Evolutionary conservation across 2,888 invertebrate genomes (phyloP).

Genomic region (Oscheius sp.): DNA sequence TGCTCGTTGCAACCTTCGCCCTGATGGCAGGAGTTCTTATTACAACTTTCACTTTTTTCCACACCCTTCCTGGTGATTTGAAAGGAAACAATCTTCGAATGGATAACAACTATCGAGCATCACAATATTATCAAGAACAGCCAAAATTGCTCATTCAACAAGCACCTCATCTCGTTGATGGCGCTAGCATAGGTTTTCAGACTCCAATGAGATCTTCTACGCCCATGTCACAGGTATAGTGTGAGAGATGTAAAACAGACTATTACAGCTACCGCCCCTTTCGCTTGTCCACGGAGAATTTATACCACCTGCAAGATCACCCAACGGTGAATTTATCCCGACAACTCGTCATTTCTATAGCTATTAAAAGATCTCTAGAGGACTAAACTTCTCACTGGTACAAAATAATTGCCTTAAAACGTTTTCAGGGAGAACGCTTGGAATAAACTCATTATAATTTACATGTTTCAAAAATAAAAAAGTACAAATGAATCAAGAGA

Average conservation of each 20-base stretch:
- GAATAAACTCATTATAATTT: not conserved
- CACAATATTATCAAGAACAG: slow-evolving; percentile 31
- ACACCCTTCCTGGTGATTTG: slow-evolving; percentile 29
- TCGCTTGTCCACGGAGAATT: slow-evolving; percentile 30
- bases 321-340: slow-evolving; percentile 45
- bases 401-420: slow-evolving; percentile 16
- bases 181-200: slow-evolving; percentile 5
- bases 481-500: too few species aligned
- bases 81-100: not conserved
- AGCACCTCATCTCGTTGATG: slow-evolving; percentile 7
- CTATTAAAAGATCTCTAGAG: slow-evolving; percentile 35
- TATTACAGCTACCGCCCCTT: slow-evolving; percentile 22
- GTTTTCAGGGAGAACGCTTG: slow-evolving; percentile 1
- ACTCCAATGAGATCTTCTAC: slow-evolving; percentile 23
- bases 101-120: slow-evolving; percentile 16
- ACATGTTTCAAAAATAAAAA: not conserved
- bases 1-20: slow-evolving; percentile 58
- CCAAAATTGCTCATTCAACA: slow-evolving; percentile 5
- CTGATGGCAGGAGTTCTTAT: slow-evolving; percentile 58
- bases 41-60: slow-evolving; percentile 64
- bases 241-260: not conserved
- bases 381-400: not conserved
- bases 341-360: slow-evolving; percentile 55
- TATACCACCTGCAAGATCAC: slow-evolving; percentile 40
- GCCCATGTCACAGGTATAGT: slow-evolving; percentile 35